phyloP scores from a whole-genome alignment of 2,888 invertebrate species.

The Drosophila phalerata region DNA sequence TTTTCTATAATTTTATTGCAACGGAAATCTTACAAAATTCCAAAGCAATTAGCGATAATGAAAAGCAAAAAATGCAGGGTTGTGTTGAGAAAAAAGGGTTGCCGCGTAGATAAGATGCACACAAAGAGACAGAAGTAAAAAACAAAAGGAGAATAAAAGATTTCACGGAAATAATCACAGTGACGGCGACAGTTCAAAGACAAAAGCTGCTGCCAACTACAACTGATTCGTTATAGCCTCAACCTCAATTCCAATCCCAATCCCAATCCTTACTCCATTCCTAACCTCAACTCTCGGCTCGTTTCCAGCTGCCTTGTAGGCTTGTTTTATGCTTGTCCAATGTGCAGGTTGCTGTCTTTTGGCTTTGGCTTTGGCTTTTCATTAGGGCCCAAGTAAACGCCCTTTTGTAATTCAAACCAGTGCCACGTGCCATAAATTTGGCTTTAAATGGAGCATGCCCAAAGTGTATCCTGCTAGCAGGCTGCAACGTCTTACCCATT shows the following conservation, averaged over 20 bases:
- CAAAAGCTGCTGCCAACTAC: constrained; percentile 26
- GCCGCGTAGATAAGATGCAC: constrained; percentile 5
- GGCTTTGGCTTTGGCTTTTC: constrained; percentile 58
- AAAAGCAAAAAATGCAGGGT: background rate
- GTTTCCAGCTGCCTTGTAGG: constrained; percentile 1
- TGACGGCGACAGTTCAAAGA: constrained; percentile 42
- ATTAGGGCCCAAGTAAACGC: constrained; percentile 66
- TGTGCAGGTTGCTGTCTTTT: constrained; percentile 41
- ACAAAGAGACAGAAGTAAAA: background rate
- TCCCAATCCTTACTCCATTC: background rate
- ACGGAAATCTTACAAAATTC: background rate
- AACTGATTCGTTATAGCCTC: background rate
- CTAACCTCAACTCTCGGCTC: constrained; percentile 1
- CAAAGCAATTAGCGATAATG: background rate
- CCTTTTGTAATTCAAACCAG: constrained; percentile 59
- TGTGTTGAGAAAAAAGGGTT: background rate
- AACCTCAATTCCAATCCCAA: background rate
- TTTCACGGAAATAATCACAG: constrained; percentile 39
- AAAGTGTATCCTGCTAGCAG: constrained; percentile 62
- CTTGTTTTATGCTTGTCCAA: constrained; percentile 16
- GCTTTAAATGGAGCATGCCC: constrained; percentile 77
- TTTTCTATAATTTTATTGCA: background rate
- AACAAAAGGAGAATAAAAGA: background rate
- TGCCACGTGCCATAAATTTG: constrained; percentile 79
- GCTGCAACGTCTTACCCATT: constrained; percentile 1